Conservation (phyloP, 2,888 invertebrate species). For the Dichetophora obliterata region DNA sequence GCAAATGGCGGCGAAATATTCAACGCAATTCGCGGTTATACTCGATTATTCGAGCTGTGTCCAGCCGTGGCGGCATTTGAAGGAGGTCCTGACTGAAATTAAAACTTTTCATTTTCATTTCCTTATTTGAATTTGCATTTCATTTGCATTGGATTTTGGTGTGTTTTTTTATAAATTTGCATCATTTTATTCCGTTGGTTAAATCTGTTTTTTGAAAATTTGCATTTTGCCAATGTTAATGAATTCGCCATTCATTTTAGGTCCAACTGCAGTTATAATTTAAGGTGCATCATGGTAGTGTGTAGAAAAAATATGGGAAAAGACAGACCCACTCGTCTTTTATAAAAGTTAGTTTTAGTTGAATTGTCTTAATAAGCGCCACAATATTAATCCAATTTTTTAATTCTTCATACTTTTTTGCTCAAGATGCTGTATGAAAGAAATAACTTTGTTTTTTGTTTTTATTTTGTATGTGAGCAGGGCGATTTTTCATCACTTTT, state of each 20-base stretch:
- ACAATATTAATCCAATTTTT: no score
- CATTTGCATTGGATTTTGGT: conserved; percentile 23
- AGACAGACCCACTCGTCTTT: no score
- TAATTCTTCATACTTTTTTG: no score
- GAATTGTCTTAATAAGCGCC: no score
- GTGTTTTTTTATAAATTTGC: not conserved
- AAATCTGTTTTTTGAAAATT: conserved; percentile 5
- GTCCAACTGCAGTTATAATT: no score
- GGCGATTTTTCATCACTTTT: no score
- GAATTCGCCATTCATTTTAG: conserved; percentile 14
- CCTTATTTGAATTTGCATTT: conserved; percentile 18
- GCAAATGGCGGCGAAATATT: conserved; percentile 32
- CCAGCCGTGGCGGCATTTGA: not conserved
- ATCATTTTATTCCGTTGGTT: not conserved
- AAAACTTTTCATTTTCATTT: conserved; percentile 33
- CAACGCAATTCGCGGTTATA: conserved; percentile 37
- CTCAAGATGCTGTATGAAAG: no score
- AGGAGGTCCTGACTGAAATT: conserved; percentile 3
- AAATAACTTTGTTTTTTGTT: no score
- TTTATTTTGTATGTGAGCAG: no score
- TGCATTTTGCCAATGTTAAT: not conserved
- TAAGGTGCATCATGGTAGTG: no score
- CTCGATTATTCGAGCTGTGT: conserved; percentile 23
- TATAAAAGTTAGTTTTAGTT: no score
- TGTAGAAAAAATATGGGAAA: no score